phyloP scores from a whole-genome alignment of 2,888 invertebrate species.

The Salticus scenicus region DNA sequence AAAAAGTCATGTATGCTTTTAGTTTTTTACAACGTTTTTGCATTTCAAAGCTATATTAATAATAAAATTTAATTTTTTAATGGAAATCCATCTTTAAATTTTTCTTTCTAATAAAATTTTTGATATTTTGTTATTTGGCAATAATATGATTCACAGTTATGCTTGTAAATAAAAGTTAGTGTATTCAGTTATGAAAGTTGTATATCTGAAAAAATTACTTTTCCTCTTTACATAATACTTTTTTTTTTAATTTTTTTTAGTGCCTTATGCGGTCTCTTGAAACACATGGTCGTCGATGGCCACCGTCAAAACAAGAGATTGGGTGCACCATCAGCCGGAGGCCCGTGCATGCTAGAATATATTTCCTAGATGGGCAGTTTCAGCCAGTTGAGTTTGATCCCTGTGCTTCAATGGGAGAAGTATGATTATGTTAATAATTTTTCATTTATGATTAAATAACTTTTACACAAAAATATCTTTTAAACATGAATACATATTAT shows the following conservation, averaged over 20 bases:
- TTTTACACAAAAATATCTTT: constrained; percentile 1
- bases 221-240: neutral
- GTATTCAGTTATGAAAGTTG: too few species aligned
- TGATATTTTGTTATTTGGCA: too few species aligned
- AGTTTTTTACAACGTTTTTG: too few species aligned
- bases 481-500: too few species aligned
- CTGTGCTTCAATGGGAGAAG: constrained; percentile 90
- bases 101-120: too few species aligned
- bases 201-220: neutral
- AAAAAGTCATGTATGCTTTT: too few species aligned
- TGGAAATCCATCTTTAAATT: too few species aligned
- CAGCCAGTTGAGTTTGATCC: constrained; percentile 96
- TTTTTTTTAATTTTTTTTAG: constrained; percentile 76
- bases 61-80: too few species aligned
- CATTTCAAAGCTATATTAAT: too few species aligned
- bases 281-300: constrained; percentile 86
- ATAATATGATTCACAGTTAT: too few species aligned
- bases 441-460: neutral
- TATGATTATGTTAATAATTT: constrained; percentile 51
- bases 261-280: constrained; percentile 81
- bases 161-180: too few species aligned
- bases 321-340: constrained; percentile 90
- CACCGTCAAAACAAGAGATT: constrained; percentile 93
- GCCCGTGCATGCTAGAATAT: constrained; percentile 91
- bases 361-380: constrained; percentile 95